phyloP scores from a whole-genome alignment of 1,140 invertebrate species.

The Papilio polytes region DNA sequence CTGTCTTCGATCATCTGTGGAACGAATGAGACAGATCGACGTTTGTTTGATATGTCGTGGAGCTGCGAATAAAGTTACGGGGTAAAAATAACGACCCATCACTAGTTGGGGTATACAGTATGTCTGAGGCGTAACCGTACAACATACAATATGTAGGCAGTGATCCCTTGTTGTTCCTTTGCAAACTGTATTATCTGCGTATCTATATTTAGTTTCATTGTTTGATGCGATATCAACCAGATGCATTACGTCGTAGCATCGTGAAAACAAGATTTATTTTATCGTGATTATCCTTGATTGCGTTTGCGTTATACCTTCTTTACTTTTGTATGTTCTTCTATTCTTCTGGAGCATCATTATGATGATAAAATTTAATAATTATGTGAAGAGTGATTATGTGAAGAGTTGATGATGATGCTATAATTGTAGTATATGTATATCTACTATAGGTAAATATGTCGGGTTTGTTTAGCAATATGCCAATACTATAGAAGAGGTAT shows the following conservation, averaged over 20 bases:
- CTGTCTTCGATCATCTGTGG: constrained; percentile 20
- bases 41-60: constrained; percentile 18
- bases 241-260: constrained; percentile 47
- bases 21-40: constrained; percentile 4
- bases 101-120: background rate
- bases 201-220: constrained; percentile 80
- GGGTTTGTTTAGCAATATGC: background rate
- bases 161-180: constrained; percentile 56
- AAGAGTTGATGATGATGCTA: no score
- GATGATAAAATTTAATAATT: background rate
- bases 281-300: background rate
- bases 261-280: constrained; percentile 13
- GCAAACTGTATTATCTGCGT: constrained; percentile 62
- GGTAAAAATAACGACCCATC: background rate
- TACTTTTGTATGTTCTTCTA: no score
- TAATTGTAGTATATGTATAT: no score
- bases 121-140: background rate
- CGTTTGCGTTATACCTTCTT: no score
- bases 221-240: constrained; percentile 66
- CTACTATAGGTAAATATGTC: background rate
- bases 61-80: background rate
- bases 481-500: background rate
- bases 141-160: background rate
- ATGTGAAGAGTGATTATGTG: no score
- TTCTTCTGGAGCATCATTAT: no score